Evolutionary conservation across 1,140 invertebrate species (phyloP).

Genomic region (Caerostris extrusa): DNA sequence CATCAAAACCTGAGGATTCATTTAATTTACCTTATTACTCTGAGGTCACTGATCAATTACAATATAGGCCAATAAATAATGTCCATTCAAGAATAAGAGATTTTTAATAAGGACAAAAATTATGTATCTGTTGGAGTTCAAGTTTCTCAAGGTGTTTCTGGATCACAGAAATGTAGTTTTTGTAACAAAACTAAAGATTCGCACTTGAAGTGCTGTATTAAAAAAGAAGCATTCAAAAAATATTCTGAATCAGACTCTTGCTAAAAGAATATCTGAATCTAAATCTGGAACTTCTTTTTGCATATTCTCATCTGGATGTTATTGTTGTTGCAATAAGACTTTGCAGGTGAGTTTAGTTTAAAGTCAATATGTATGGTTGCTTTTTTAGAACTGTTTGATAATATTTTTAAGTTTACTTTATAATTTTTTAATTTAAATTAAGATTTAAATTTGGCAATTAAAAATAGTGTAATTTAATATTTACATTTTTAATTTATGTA

Average conservation of each 20-base stretch:
- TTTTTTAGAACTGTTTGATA: no score
- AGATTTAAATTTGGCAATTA: no score
- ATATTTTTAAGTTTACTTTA: no score
- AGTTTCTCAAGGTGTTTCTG: neutral
- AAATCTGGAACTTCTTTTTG: constrained; percentile 4
- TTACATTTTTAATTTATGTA: no score
- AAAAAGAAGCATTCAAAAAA: constrained; percentile 17
- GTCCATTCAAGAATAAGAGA: neutral
- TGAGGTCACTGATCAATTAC: neutral
- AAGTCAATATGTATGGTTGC: no score
- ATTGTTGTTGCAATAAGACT: constrained; percentile 19
- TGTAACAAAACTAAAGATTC: neutral
- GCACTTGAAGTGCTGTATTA: neutral
- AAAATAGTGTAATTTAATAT: no score
- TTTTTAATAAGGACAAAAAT: neutral
- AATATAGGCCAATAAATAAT: neutral
- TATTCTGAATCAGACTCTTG: neutral
- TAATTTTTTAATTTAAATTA: no score
- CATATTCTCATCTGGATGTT: constrained; percentile 13
- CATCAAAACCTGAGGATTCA: neutral
- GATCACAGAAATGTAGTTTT: neutral
- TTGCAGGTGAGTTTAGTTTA: neutral
- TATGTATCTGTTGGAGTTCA: constrained; percentile 11
- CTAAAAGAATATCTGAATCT: neutral
- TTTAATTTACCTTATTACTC: neutral